Evolutionary conservation across 1,140 invertebrate species (phyloP), one percentile per base, ranked within the genome.

Genomic region (Samia ricini): DNA sequence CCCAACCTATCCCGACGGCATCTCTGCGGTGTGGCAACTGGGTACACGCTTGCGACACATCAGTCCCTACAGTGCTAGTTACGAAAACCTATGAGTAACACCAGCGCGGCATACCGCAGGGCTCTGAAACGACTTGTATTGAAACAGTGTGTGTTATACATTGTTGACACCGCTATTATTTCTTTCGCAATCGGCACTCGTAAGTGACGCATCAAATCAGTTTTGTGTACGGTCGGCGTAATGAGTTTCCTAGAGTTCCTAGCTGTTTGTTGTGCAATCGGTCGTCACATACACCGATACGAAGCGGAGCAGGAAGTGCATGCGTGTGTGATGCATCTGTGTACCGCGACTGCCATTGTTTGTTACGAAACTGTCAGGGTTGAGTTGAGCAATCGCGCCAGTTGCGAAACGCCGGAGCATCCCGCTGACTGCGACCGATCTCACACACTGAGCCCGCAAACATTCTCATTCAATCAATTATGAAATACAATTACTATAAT

Each of bases 321-420:
- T 81, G 83, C 78, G 74, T 88, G 84, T 87, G 81, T 82, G 83
- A 75, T 85, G 87, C 87, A 89, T 88, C 84, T 88, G 85, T 71
- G 73, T n/a, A n/a, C 66, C 63, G 68, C 75, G 78, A 76, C 65
- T 66, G 82, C 83, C 83, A 89, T 89, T 89, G 86, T 88, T 77
- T 76, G 76, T 88, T 85, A 81, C 85, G 82, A 88, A 87, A 88
- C 77, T 85, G 85, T 87, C 87, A 89, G 87, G 85, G 85, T 87
- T 89, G 84, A 82, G 83, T 89, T 87, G 80, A 81, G 87, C 81
- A 85, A 87, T 74, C 64, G 68, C 74, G 76, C 69, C 71, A 58
- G 66, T 87, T 88, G 81, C 81, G 81, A 88, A 86, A 88, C 72
- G 66, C 74, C 69, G 68, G 71, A 76, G 78, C 83, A 84, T 87